Conservation (phyloP, 1,140 invertebrate genomes). For the Cherax quadricarinatus region DNA sequence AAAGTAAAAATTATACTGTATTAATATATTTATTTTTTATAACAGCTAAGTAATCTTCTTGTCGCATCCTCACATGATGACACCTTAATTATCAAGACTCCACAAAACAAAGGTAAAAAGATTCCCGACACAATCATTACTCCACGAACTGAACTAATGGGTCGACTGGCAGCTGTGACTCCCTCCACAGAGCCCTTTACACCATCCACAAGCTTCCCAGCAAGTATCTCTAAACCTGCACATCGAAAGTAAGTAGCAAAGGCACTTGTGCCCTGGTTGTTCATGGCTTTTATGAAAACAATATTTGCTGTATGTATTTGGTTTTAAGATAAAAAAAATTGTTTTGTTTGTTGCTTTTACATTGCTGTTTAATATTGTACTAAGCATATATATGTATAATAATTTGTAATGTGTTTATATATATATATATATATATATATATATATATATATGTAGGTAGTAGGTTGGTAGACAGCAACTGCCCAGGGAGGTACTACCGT, state of each 20-base stretch:
- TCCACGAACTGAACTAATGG: slow-evolving; percentile 7
- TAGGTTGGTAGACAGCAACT: too few species aligned
- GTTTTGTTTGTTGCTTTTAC: too few species aligned
- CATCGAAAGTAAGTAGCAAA: neutral
- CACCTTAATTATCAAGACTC: slow-evolving; percentile 3
- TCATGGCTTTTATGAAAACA: neutral
- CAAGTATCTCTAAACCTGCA: neutral
- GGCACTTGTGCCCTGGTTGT: neutral
- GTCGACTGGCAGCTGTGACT: neutral
- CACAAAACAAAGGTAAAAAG: neutral
- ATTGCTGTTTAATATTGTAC: too few species aligned
- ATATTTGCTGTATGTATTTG: neutral
- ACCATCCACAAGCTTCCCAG: neutral
- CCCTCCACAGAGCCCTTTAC: neutral
- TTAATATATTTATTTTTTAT: neutral
- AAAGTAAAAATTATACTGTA: neutral
- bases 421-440: too few species aligned
- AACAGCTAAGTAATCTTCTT: slow-evolving; percentile 15
- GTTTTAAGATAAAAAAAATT: too few species aligned
- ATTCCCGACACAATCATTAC: neutral
- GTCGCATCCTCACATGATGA: slow-evolving; percentile 30
- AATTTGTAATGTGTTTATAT: too few species aligned
- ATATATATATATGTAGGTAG: too few species aligned
- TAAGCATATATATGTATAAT: too few species aligned
- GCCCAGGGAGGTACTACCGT: too few species aligned